These are phyloP conservation scores for Eugnorisma glareosa DNA, from an alignment of 2,888 invertebrate genomes.

Conservation along the genomic window DNA sequence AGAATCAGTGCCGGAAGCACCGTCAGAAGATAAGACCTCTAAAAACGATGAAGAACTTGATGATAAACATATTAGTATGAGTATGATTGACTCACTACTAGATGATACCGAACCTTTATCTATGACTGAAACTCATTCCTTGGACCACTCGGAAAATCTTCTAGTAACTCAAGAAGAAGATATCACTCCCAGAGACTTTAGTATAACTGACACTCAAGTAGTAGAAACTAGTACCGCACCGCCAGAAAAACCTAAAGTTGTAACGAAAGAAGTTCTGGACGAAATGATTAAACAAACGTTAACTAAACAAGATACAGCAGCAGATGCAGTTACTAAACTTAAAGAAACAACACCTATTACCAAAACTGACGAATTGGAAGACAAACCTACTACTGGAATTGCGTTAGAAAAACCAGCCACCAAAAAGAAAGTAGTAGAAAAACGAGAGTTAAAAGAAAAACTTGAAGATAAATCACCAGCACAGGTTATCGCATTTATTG, in stretches of 20 bases:
- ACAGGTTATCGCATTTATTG: constrained; percentile 36
- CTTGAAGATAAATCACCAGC: constrained; percentile 37
- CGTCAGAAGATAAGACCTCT: constrained; percentile 41
- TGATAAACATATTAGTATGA: constrained; percentile 79
- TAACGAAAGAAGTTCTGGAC: constrained; percentile 25
- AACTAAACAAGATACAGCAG: constrained; percentile 2
- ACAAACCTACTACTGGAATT: background rate
- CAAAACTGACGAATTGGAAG: constrained; percentile 1
- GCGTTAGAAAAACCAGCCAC: background rate
- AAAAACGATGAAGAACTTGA: constrained; percentile 69
- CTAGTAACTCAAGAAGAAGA: constrained; percentile 71
- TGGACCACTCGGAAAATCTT: constrained; percentile 70
- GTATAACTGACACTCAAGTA: constrained; percentile 26
- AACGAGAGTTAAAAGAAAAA: constrained; percentile 10
- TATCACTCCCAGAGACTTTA: constrained; percentile 70
- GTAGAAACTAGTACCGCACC: constrained; percentile 1
- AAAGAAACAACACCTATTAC: background rate
- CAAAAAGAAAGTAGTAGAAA: constrained; percentile 6
- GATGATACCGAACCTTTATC: constrained; percentile 75
- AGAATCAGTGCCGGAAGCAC: constrained; percentile 30
- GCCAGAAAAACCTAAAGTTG: constrained; percentile 22
- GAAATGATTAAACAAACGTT: constrained; percentile 28
- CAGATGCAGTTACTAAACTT: constrained; percentile 1
- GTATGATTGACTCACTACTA: constrained; percentile 78
- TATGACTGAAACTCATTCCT: constrained; percentile 71